A percentile compares a stretch with the other conserved stretches of the same genome.
Evolutionary conservation across 2,888 invertebrate species (phyloP).

Genomic region (Boloria euphrosyne): DNA sequence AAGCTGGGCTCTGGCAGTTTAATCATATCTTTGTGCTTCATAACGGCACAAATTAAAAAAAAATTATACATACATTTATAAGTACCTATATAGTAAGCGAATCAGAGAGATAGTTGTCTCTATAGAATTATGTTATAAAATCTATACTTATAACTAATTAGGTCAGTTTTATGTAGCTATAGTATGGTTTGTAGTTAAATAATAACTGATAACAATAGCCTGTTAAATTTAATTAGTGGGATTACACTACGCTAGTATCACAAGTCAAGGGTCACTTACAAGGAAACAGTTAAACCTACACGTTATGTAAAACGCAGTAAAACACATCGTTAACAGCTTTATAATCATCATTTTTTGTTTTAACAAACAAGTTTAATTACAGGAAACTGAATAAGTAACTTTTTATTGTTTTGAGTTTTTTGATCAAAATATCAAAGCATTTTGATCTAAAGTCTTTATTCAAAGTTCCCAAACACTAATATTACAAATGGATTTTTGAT

Average conservation of each 20-base stretch:
- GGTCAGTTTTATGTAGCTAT: background rate
- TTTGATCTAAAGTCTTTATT: too few species aligned
- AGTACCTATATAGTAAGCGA: too few species aligned
- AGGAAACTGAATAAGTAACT: slow-evolving; percentile 55
- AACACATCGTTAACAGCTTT: slow-evolving; percentile 58
- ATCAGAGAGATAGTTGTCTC: too few species aligned
- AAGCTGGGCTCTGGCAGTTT: slow-evolving; percentile 75
- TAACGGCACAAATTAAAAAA: slow-evolving; percentile 2
- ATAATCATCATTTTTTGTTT: slow-evolving; percentile 60
- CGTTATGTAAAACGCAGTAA: slow-evolving; percentile 49
- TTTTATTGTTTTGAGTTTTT: background rate
- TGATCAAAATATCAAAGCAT: background rate
- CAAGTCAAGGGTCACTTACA: slow-evolving; percentile 72
- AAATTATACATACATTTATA: too few species aligned
- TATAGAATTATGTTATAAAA: too few species aligned
- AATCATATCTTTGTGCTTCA: slow-evolving; percentile 73
- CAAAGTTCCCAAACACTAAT: too few species aligned
- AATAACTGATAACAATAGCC: slow-evolving; percentile 40
- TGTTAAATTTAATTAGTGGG: slow-evolving; percentile 60
- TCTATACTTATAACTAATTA: background rate
- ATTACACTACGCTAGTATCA: slow-evolving; percentile 63
- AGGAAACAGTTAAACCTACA: slow-evolving; percentile 55
- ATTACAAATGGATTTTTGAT: too few species aligned
- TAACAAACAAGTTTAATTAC: slow-evolving; percentile 71
- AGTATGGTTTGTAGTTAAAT: slow-evolving; percentile 17